Percentiles rank a stretch among this genome's conserved stretches.
Evolutionary conservation across 2,888 invertebrate species (phyloP).

Genomic region (Caenorhabditis sp.): DNA sequence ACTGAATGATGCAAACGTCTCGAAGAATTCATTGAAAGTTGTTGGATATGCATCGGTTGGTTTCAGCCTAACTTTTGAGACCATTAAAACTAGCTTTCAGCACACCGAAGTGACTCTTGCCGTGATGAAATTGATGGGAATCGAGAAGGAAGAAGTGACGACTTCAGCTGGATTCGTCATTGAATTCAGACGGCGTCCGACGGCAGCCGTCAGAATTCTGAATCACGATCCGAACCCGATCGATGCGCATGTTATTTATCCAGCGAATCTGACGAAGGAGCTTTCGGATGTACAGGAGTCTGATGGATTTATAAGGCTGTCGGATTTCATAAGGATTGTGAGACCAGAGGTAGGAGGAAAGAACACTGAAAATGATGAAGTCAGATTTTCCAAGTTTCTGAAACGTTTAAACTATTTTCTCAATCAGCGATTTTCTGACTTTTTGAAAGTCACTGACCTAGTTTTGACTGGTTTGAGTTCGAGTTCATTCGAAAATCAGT

Average conservation of each 20-base stretch:
- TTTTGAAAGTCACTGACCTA: too few species aligned
- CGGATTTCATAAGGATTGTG: conserved; percentile 46
- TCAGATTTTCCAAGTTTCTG: too few species aligned
- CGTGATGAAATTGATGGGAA: conserved; percentile 73
- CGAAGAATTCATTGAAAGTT: conserved; percentile 41
- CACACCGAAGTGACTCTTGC: conserved; percentile 76
- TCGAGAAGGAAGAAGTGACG: conserved; percentile 70
- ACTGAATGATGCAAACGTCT: conserved; percentile 42
- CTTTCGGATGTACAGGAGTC: conserved; percentile 49
- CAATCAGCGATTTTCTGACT: too few species aligned
- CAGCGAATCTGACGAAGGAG: conserved; percentile 40
- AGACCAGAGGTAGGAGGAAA: conserved; percentile 31
- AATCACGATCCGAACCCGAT: conserved; percentile 77
- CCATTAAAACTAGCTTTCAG: conserved; percentile 42
- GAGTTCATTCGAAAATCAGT: too few species aligned
- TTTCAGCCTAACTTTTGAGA: not conserved
- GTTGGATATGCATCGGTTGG: conserved; percentile 50
- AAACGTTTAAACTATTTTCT: too few species aligned
- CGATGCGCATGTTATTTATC: conserved; percentile 75
- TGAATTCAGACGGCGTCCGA: conserved; percentile 65
- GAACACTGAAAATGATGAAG: too few species aligned
- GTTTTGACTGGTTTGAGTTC: too few species aligned
- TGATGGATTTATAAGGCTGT: conserved; percentile 48
- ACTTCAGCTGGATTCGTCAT: conserved; percentile 76
- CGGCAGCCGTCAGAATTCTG: conserved; percentile 66